Conservation (phyloP, 2,888 invertebrate species). For the Autographa gamma region DNA sequence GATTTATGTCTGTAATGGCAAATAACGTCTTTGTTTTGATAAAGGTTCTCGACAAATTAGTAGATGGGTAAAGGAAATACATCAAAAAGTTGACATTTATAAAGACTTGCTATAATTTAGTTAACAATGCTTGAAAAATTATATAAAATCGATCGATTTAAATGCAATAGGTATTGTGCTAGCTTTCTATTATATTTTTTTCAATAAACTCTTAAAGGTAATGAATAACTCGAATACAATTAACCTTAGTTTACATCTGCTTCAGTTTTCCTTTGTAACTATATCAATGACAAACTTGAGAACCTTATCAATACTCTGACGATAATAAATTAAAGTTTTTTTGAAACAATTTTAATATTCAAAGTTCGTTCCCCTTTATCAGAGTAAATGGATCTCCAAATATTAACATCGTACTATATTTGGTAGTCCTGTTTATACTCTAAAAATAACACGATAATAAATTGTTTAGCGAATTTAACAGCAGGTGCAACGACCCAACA, state of each 20-base stretch:
- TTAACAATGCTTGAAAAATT: too few species aligned
- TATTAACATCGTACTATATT: conserved; percentile 1
- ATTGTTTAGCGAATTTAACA: conserved; percentile 45
- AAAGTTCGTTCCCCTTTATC: not conserved
- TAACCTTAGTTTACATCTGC: too few species aligned
- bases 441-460: conserved; percentile 2
- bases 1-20: conserved; percentile 4
- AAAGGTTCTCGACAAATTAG: not conserved
- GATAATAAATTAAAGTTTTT: not conserved
- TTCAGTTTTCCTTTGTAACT: not conserved
- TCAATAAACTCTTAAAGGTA: too few species aligned
- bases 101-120: too few species aligned
- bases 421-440: conserved; percentile 13
- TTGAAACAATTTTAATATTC: not conserved
- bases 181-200: too few species aligned
- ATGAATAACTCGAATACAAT: too few species aligned
- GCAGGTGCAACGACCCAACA: conserved; percentile 47
- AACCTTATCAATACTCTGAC: conserved; percentile 3
- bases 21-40: not conserved
- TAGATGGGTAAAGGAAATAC: not conserved
- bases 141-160: too few species aligned
- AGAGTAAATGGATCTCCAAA: not conserved
- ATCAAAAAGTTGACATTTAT: not conserved
- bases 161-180: too few species aligned
- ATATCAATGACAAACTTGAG: not conserved